Evolutionary conservation across 2,113 vertebrate genomes (phyloP), one percentile per base, ranked within the genome.

Genomic region (Mesoclemmys tuberculata): DNA sequence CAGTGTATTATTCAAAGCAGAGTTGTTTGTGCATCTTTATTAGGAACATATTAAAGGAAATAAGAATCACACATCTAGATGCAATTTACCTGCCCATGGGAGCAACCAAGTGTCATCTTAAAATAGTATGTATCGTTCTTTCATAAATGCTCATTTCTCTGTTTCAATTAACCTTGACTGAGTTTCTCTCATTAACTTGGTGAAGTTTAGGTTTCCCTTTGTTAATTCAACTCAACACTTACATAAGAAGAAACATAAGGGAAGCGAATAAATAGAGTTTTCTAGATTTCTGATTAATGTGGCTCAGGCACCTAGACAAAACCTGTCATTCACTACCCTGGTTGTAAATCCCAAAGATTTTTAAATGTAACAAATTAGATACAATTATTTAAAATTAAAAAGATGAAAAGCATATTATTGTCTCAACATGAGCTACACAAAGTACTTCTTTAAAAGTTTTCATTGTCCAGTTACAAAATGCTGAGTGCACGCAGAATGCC

Each of bases 331-430:
- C n/a, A 68, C 61, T 8, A 6, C 7, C 8, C 35, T 68, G 21
- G 8, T 19, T 11, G 71, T 74, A 74, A 74, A 74, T 77, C 41
- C 41, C 74, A 46, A 29, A 46, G 26, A 46, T 27, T 46, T 77
- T 77, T 77, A 78, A 87, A 86, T 86, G 49, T 77, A 94, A 80
- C 14, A 89, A 29, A 82, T 80, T 64, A 85, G 19, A 92, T 4
- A 80, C 51, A 88, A 93, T 93, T 88, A 93, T 82, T 90, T 18
- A 93, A 86, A 81, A 27, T 82, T 61, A 46, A 46, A 46, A 77
- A 77, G 41, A 77, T 77, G 41, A 71, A 71, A 71, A 41, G 6
- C 31, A 75, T 26, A 61, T 18, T 80, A 41, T 48, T 48, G 51
- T 27, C 85, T 93, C 49, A 92, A 35, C 14, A 86, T 3, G 2